phyloP scores from a whole-genome alignment of 2,888 invertebrate species.

The Drepanosiphum platanoidis region DNA sequence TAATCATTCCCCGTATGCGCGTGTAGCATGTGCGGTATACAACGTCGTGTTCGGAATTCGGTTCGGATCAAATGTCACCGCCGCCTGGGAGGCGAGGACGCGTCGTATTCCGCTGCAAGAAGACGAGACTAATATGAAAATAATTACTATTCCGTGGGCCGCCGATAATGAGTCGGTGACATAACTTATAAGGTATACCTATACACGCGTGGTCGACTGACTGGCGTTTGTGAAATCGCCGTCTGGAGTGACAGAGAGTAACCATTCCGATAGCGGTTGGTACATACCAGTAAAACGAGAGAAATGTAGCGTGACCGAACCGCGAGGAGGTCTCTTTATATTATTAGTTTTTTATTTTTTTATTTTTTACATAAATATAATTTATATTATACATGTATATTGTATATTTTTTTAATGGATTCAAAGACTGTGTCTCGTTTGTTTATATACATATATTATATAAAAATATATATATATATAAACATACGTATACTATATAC shows the following conservation, averaged over 20 bases:
- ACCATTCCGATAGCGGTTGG: not conserved
- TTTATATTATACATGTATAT: no score
- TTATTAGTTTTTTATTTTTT: constrained; percentile 26
- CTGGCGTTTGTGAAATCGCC: not conserved
- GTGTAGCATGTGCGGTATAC: no score
- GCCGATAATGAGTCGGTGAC: not conserved
- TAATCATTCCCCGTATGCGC: no score
- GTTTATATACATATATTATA: constrained; percentile 9
- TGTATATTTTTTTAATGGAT: constrained; percentile 46
- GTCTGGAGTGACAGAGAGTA: not conserved
- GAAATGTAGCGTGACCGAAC: constrained; percentile 26
- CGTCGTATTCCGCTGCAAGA: not conserved
- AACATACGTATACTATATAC: not conserved
- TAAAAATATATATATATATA: not conserved
- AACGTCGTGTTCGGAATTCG: not conserved
- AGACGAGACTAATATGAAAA: not conserved
- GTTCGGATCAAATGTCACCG: not conserved
- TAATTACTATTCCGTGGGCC: not conserved
- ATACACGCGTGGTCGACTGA: not conserved
- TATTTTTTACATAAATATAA: constrained; percentile 17
- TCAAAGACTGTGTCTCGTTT: constrained; percentile 48
- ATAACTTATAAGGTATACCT: not conserved
- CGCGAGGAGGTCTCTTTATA: constrained; percentile 35
- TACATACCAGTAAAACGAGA: not conserved
- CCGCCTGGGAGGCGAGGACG: no score